These are phyloP conservation scores for Rotaria magnacalcarata DNA, from an alignment of 2,888 invertebrate genomes.

Conservation along the genomic window DNA sequence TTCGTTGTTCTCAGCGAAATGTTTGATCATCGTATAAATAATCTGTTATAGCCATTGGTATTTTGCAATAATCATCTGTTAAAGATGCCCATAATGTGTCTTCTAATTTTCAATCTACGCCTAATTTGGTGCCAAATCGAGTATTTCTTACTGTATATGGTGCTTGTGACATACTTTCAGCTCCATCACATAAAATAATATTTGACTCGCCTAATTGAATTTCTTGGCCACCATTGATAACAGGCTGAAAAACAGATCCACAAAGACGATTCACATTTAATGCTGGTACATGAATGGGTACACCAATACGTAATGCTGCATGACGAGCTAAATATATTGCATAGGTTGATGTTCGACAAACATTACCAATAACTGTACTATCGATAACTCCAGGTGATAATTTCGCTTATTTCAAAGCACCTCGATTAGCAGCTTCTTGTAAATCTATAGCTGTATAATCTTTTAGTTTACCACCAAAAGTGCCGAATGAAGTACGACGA, in stretches of 20 bases:
- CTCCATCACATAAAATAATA: constrained; percentile 81
- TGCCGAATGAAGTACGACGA: constrained; percentile 70
- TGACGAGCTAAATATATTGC: constrained; percentile 77
- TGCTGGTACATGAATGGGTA: constrained; percentile 74
- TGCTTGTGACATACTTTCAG: constrained; percentile 88
- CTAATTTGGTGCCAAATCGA: constrained; percentile 58
- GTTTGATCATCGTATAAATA: no score
- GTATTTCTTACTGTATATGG: constrained; percentile 76
- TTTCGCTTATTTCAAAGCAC: constrained; percentile 56
- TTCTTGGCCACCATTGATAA: constrained; percentile 85
- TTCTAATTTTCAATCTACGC: constrained; percentile 65
- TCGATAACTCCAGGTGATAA: constrained; percentile 80
- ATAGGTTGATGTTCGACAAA: constrained; percentile 73
- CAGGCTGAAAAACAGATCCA: constrained; percentile 91
- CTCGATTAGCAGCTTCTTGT: constrained; percentile 66
- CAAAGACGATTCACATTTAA: constrained; percentile 85
- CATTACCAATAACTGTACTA: constrained; percentile 82
- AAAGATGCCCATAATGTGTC: constrained; percentile 86
- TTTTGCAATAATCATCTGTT: constrained; percentile 73
- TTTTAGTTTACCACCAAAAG: constrained; percentile 58
- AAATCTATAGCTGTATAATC: constrained; percentile 63
- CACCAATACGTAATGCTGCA: constrained; percentile 74
- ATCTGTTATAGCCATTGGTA: no score
- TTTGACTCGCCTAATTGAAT: constrained; percentile 77
- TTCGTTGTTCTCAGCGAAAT: no score